Base-by-base conservation (phyloP, 2,888 invertebrate genomes). In the Drosophila phalerata region DNA sequence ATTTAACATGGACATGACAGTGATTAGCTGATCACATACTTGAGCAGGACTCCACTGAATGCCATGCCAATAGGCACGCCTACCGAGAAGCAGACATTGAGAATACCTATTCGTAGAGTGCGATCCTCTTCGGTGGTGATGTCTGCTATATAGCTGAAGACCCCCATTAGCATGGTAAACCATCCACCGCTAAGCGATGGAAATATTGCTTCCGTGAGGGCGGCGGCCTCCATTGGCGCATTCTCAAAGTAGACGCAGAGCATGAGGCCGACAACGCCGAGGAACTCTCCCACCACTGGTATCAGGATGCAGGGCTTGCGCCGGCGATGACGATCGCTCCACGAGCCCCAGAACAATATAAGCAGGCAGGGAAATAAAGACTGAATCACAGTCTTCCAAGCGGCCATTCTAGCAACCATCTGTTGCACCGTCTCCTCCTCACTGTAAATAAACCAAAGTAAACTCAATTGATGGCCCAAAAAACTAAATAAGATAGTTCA, bases 31-130 rank as follows among this genome's bases (percentile, higher is more conserved):
- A 13, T 2, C 6, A 53, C 91, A 82, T 73, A 93, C 90, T 94
- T 93, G 87, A 95, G 93, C 75, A 98, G 93, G 58, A 97, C 94
- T 0, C 98, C 98, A 89, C 97, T 97, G 4, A 97, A 93, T 5
- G 97, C 97, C 88, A 97, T 96, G n/a, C 98, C 98, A 10, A 98
- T 94, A 0, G 98, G 97, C 62, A 97, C 96, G 25, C 98, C 97
- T 49, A 98, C 93, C 1, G 97, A 97, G 81, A 97, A 95, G 92
- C 97, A 97, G 8, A 97, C 94, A 93, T 98, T 98, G 74, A 97
- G 96, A 56, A 98, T 95, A 28, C 97, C 97, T 84, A 98, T 97
- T 72, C 98, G 93, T 49, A 97, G 93, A 22, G 98, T 98, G 81
- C 97, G 94, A 81, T 96, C 96, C 91, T 97, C 96, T 73, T 96